These are phyloP conservation scores for Cyphomyrus discorhynchus DNA, from an alignment of 2,113 vertebrate genomes.

Conservation along the genomic window DNA sequence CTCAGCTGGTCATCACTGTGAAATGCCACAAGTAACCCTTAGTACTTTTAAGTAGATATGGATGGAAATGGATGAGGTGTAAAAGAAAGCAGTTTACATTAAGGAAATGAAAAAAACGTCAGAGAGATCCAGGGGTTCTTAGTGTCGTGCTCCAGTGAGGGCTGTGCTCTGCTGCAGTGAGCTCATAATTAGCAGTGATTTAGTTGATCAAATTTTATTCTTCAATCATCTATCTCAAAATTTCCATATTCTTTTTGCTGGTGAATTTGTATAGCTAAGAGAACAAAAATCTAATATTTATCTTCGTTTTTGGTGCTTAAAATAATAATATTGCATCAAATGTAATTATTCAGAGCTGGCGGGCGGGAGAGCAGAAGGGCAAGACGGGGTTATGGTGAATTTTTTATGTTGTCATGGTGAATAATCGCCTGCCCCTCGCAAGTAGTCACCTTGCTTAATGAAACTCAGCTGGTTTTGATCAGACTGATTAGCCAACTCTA, in stretches of 20 bases:
- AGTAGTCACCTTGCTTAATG: slow-evolving; percentile 4
- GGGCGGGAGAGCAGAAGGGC: not conserved
- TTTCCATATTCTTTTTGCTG: not conserved
- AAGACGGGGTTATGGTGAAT: not conserved
- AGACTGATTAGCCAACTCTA: not conserved
- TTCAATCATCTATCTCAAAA: not conserved
- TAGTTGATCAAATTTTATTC: not conserved
- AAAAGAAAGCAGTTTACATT: not conserved
- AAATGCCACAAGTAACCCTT: not conserved
- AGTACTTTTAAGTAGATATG: not conserved
- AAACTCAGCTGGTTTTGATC: slow-evolving; percentile 4
- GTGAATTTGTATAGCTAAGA: not conserved
- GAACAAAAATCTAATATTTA: not conserved
- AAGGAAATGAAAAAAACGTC: not conserved
- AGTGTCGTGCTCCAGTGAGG: not conserved
- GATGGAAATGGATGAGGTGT: not conserved
- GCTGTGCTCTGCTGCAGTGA: not conserved
- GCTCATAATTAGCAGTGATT: not conserved
- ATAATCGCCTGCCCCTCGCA: not conserved
- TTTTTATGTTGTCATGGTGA: slow-evolving; percentile 6
- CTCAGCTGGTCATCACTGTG: not conserved
- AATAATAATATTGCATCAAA: slow-evolving; percentile 6
- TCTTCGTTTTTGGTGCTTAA: not conserved
- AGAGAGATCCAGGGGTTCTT: not conserved
- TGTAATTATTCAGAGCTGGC: not conserved